Percentiles rank a stretch among this genome's conserved stretches.
These are phyloP conservation scores for Dinomys branickii DNA, from an alignment of 2,113 vertebrate genomes.

Conservation along the genomic window DNA sequence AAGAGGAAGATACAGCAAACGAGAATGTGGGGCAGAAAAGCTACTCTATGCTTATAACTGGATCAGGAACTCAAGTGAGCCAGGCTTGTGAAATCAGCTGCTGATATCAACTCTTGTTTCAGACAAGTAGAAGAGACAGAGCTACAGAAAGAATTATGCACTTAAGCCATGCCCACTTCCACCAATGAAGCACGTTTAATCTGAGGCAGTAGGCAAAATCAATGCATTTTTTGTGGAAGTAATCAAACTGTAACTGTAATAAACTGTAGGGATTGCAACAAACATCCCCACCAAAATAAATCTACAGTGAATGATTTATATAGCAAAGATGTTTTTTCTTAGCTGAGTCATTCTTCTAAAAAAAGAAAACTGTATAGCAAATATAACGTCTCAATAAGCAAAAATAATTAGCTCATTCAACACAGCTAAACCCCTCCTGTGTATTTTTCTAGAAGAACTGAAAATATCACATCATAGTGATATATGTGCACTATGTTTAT, in stretches of 20 bases:
- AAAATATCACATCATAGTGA: too few relatives aligned
- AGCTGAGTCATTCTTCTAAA: slow-evolving; percentile 33
- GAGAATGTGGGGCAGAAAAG: background rate
- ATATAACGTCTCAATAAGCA: background rate
- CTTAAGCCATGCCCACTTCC: background rate
- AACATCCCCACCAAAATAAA: background rate
- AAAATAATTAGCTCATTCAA: background rate
- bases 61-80: background rate
- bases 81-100: background rate
- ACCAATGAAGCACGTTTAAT: background rate
- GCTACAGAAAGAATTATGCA: background rate
- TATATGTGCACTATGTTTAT: too few relatives aligned
- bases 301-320: background rate
- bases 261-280: background rate
- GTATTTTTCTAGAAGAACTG: too few relatives aligned
- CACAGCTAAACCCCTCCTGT: too few relatives aligned
- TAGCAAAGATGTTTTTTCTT: background rate
- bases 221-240: background rate
- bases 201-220: background rate
- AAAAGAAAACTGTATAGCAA: background rate
- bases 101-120: background rate
- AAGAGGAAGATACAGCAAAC: background rate
- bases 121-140: background rate
- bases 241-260: background rate
- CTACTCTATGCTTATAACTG: background rate